Base-by-base conservation (phyloP, 1,140 invertebrate genomes). In the Yoshiicerus persimilis region DNA sequence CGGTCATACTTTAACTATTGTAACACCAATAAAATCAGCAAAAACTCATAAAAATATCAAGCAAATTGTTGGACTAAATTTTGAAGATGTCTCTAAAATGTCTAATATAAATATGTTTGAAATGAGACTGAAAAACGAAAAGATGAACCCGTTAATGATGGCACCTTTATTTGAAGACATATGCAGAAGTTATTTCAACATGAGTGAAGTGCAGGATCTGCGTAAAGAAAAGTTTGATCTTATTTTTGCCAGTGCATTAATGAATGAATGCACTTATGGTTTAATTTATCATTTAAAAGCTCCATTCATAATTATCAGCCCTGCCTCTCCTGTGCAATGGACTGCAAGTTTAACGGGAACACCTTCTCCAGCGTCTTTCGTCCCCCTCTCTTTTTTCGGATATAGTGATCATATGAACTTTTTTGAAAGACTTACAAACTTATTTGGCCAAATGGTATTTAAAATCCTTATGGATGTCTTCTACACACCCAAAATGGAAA, bases 1-100 rank as follows among this genome's bases (percentile, higher is more conserved):
- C 0, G 93, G 93, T 0, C 93, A 94, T 88, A 91, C 92, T 27
- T 92, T 94, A 0, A 92, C 92, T 30, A 92, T 93, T 0, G 86
- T 93, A 5, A 91, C 91, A 2, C 92, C 92, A 10, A 25, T 86
- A 9, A 86, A 77, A 36, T 41, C 64, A 0, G 23, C 23, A 10
- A 77, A 56, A 25, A 13, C 20, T 34, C 41, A 56, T 8, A 86
- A 90, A 56, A 87, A 87, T 70, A 34, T 90, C 1, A 11, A 27
- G 6, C 66, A 88, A 20, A 84, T 89, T 56, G 10, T 39, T 20
- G 62, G 23, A n/a, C n/a, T n/a, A n/a, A 41, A 38, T 10, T 4
- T 56, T 5, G 77, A 87, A 13, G 64, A 70, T 27, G 34, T 3
- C 25, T 1, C 47, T 2, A 6, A 20, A 2, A n/a, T 39, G 32